A percentile compares a stretch with the other conserved stretches of the same genome.
These are phyloP conservation scores for Styela clava DNA, from an alignment of 23 tunicate genomes.

Conservation along the genomic window DNA sequence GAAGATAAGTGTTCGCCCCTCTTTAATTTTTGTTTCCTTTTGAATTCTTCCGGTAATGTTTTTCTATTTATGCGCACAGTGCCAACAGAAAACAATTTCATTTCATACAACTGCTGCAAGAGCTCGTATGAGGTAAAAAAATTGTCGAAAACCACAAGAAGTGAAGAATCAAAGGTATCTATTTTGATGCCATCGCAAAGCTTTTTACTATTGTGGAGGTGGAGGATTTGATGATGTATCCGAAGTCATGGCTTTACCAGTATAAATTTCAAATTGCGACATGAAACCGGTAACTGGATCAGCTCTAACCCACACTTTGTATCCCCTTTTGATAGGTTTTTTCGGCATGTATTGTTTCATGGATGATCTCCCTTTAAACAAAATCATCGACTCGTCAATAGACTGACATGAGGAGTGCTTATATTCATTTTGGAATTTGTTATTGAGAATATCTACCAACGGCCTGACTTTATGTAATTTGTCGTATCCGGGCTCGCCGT, in stretches of 20 bases:
- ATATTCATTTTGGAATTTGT: slow-evolving; percentile 15
- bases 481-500: slow-evolving; percentile 16
- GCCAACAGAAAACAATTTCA: slow-evolving; percentile 11
- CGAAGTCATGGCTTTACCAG: slow-evolving; percentile 6
- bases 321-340: slow-evolving; percentile 11
- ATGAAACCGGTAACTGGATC: slow-evolving; percentile 22
- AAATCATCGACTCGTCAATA: slow-evolving; percentile 27
- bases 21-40: background rate
- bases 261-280: slow-evolving; percentile 30
- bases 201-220: no score
- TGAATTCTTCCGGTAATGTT: slow-evolving; percentile 7
- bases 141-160: no score
- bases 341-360: slow-evolving; percentile 27
- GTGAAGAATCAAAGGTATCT: no score
- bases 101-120: background rate
- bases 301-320: slow-evolving; percentile 33
- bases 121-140: slow-evolving; percentile 6
- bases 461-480: slow-evolving; percentile 25
- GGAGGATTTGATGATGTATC: background rate
- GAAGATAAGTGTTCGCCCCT: slow-evolving; percentile 11
- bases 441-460: background rate
- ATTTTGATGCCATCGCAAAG: no score
- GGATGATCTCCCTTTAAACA: slow-evolving; percentile 14
- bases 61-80: slow-evolving; percentile 15
- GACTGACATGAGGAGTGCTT: slow-evolving; percentile 11